phyloP scores from a whole-genome alignment of 2,113 vertebrate species.

The Sula dactylatra region DNA sequence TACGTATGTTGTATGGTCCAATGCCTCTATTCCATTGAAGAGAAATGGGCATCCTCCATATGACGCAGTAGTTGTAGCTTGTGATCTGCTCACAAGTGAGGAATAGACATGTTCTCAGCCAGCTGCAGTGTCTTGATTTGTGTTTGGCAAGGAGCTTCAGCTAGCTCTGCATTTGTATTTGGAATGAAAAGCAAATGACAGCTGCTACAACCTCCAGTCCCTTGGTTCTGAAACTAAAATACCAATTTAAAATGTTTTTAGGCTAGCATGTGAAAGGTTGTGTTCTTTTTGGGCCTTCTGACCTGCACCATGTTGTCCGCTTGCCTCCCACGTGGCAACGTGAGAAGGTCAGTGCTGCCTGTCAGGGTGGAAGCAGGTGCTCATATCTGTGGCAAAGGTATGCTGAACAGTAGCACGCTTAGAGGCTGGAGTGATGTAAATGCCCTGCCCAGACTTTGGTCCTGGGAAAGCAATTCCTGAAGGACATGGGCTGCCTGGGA shows the following conservation, averaged over 20 bases:
- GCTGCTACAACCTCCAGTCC: not conserved
- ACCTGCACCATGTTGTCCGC: not conserved
- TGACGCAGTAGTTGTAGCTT: not conserved
- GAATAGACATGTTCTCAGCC: not conserved
- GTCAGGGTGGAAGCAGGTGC: conserved; percentile 15
- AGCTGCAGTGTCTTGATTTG: not conserved
- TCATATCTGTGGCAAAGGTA: not conserved
- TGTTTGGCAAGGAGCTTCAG: not conserved
- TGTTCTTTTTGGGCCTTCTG: not conserved
- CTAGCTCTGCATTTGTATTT: not conserved
- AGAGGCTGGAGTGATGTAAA: not conserved
- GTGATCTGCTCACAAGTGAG: not conserved
- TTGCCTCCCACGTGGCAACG: conserved; percentile 40
- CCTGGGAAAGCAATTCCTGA: not conserved
- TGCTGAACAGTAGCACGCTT: not conserved
- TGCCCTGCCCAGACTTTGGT: not conserved
- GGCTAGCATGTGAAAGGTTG: not conserved
- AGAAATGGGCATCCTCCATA: not conserved
- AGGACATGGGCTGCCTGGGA: not conserved
- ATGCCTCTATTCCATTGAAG: not conserved
- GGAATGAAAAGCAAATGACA: not conserved
- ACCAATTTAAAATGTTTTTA: not conserved
- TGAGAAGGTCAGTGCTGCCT: conserved; percentile 45
- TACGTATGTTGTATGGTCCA: not conserved
- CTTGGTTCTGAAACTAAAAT: not conserved